Evolutionary conservation across 1,140 invertebrate species (phyloP).

Genomic region (Pseudomyrmex flavicornis): DNA sequence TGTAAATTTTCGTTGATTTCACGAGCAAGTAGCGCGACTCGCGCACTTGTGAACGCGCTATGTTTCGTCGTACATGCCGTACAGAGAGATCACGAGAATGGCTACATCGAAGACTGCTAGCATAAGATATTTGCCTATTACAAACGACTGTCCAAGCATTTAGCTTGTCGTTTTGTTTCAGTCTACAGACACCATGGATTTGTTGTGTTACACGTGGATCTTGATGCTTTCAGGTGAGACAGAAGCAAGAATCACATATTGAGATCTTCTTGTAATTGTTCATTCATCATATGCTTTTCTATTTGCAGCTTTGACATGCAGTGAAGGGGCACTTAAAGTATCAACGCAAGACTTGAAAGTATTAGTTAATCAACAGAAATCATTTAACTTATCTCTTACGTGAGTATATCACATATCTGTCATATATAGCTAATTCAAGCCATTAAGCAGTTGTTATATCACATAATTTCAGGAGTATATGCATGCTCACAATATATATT

Average conservation of each 20-base stretch:
- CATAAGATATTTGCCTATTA: neutral
- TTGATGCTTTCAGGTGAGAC: constrained; percentile 62
- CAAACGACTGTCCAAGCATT: neutral
- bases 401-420: constrained; percentile 72
- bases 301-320: constrained; percentile 66
- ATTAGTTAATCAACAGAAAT: constrained; percentile 73
- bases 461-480: neutral
- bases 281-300: neutral
- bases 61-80: no score
- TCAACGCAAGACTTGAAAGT: constrained; percentile 83
- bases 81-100: neutral
- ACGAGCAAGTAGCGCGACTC: neutral
- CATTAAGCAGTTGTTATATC: neutral
- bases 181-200: constrained; percentile 53
- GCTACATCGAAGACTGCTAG: neutral
- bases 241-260: neutral
- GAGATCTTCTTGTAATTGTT: neutral
- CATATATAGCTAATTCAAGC: neutral
- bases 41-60: neutral
- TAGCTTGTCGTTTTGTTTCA: constrained; percentile 29
- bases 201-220: constrained; percentile 12
- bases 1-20: neutral
- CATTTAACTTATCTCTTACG: constrained; percentile 79
- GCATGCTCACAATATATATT: neutral
- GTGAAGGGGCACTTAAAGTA: constrained; percentile 70